These are phyloP conservation scores for Cyprinodon variegatus DNA, from an alignment of 2,113 vertebrate genomes.

Conservation along the genomic window DNA sequence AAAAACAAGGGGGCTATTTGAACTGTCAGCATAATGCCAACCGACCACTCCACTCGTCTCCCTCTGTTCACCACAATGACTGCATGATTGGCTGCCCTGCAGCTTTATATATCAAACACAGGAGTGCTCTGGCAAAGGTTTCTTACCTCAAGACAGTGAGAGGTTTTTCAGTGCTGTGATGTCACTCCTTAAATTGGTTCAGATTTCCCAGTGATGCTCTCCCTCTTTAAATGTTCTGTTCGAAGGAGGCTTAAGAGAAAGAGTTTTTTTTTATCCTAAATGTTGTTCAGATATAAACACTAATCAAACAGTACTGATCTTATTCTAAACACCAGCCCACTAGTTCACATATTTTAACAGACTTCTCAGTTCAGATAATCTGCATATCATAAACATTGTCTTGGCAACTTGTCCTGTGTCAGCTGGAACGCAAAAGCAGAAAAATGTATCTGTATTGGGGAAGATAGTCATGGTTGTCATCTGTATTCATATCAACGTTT, in stretches of 20 bases:
- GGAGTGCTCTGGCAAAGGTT: conserved; percentile 37
- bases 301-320: neutral
- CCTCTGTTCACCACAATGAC: conserved; percentile 47
- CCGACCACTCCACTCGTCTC: conserved; percentile 63
- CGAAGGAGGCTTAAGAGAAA: neutral
- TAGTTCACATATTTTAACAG: conserved; percentile 22
- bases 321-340: neutral
- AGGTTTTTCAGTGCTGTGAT: conserved; percentile 31
- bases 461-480: conserved; percentile 65
- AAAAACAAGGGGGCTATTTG: conserved; percentile 78
- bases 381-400: conserved; percentile 37
- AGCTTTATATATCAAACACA: conserved; percentile 57
- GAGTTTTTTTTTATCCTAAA: neutral
- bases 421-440: conserved; percentile 36
- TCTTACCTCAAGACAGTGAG: conserved; percentile 38
- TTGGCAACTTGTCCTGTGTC: conserved; percentile 26
- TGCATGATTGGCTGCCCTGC: conserved; percentile 51
- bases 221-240: conserved; percentile 2
- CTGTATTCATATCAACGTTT: conserved; percentile 40
- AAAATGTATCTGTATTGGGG: conserved; percentile 39
- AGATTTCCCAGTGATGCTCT: conserved; percentile 27
- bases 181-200: conserved; percentile 34
- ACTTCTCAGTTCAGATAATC: conserved; percentile 15
- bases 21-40: conserved; percentile 75
- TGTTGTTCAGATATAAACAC: conserved; percentile 10